A percentile compares a stretch with the other conserved stretches of the same genome.
phyloP scores from a whole-genome alignment of 2,888 invertebrate species.

The Bimastos eiseni region DNA sequence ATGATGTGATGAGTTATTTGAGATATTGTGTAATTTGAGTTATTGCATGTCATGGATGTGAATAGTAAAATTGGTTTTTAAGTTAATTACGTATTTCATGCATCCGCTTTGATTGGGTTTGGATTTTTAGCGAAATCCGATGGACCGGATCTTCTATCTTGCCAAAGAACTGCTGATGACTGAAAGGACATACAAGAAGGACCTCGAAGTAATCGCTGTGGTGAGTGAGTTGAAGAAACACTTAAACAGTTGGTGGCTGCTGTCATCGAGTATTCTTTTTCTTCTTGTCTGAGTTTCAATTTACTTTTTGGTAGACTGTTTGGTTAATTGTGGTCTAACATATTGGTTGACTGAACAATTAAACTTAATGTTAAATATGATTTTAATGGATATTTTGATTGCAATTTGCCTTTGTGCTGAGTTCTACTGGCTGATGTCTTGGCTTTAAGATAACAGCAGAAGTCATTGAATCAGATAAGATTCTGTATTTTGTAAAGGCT shows the following conservation, averaged over 20 bases:
- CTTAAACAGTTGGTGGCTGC: background rate
- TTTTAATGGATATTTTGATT: too few species aligned
- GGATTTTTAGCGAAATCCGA: constrained; percentile 24
- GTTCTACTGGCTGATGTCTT: too few species aligned
- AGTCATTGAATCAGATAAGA: too few species aligned
- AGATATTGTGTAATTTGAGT: background rate
- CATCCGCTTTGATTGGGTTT: background rate
- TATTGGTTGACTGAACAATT: background rate
- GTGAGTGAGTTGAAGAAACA: constrained; percentile 67
- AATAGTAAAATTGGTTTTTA: background rate
- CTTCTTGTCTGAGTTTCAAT: background rate
- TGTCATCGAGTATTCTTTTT: background rate
- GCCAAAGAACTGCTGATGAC: constrained; percentile 90
- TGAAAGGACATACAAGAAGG: constrained; percentile 90
- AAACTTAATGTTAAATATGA: too few species aligned
- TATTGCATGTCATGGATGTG: background rate
- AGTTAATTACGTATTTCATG: background rate
- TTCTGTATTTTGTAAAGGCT: too few species aligned
- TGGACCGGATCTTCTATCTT: constrained; percentile 44
- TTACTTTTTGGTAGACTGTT: background rate
- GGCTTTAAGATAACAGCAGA: too few species aligned
- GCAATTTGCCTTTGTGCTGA: background rate
- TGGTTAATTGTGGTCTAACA: background rate
- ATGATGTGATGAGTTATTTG: background rate
- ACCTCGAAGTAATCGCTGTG: constrained; percentile 85